These are phyloP conservation scores for Lepeophtheirus salmonis DNA, from an alignment of 1,140 invertebrate species.

Conservation along the genomic window DNA sequence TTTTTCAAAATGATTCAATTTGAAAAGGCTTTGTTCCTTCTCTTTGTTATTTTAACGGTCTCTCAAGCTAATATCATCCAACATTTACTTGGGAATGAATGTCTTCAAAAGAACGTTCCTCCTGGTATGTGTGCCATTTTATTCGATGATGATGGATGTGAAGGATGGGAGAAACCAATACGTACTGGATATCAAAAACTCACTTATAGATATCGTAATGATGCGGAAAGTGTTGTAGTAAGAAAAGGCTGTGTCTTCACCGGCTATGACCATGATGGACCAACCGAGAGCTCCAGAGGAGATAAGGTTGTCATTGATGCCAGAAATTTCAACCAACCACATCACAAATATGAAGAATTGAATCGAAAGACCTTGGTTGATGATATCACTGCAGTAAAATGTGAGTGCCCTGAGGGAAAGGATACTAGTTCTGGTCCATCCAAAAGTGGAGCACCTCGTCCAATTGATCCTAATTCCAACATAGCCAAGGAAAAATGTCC, in stretches of 20 bases:
- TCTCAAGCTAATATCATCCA: neutral
- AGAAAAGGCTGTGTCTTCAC: neutral
- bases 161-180: neutral
- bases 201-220: neutral
- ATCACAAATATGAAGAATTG: neutral
- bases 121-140: neutral
- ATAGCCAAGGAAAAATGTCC: neutral
- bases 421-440: neutral
- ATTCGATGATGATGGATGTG: neutral
- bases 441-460: neutral
- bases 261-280: conserved; percentile 8
- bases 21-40: no score
- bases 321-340: neutral
- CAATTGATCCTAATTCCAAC: neutral
- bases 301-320: conserved; percentile 2
- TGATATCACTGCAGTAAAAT: neutral
- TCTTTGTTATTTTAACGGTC: no score
- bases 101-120: neutral
- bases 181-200: neutral
- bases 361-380: neutral
- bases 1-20: no score
- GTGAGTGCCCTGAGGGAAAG: neutral
- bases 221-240: conserved; percentile 1
- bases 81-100: neutral
- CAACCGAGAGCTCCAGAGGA: neutral